phyloP scores from a whole-genome alignment of 2,888 invertebrate genomes.

The Laspeyria flexula region DNA sequence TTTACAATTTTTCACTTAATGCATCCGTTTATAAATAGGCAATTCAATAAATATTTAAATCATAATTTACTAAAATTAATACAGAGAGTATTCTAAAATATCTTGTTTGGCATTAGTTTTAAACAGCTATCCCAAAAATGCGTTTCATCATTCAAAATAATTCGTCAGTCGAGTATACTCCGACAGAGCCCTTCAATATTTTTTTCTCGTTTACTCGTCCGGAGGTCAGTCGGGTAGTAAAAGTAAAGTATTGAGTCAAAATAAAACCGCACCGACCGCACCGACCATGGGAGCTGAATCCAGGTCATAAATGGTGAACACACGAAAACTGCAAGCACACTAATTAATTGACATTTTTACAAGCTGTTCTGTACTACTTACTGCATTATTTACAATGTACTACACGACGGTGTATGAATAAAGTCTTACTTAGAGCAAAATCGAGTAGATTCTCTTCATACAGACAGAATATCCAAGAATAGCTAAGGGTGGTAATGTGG shows the following conservation, averaged over 20 bases:
- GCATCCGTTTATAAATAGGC: too few species aligned
- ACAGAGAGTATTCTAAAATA: too few species aligned
- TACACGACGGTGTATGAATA: too few species aligned
- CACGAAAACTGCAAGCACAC: conserved; percentile 43
- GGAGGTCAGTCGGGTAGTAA: conserved; percentile 78
- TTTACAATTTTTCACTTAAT: too few species aligned
- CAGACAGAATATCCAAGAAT: too few species aligned
- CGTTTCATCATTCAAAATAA: too few species aligned
- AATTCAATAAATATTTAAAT: too few species aligned
- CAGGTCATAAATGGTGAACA: conserved; percentile 71
- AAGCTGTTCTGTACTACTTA: not conserved
- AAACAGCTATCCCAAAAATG: not conserved
- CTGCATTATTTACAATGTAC: not conserved
- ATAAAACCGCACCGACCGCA: conserved; percentile 59
- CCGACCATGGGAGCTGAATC: conserved; percentile 66
- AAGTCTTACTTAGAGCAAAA: too few species aligned
- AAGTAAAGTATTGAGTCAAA: conserved; percentile 71
- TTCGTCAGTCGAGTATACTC: conserved; percentile 56
- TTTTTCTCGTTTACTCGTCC: conserved; percentile 62
- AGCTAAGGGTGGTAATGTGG: too few species aligned
- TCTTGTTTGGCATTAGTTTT: too few species aligned
- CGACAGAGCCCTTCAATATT: conserved; percentile 54
- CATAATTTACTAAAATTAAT: too few species aligned
- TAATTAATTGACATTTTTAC: conserved; percentile 27
- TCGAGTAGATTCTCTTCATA: too few species aligned